Base-by-base conservation (phyloP, 2,888 invertebrate genomes). In the Campoplex capitator region DNA sequence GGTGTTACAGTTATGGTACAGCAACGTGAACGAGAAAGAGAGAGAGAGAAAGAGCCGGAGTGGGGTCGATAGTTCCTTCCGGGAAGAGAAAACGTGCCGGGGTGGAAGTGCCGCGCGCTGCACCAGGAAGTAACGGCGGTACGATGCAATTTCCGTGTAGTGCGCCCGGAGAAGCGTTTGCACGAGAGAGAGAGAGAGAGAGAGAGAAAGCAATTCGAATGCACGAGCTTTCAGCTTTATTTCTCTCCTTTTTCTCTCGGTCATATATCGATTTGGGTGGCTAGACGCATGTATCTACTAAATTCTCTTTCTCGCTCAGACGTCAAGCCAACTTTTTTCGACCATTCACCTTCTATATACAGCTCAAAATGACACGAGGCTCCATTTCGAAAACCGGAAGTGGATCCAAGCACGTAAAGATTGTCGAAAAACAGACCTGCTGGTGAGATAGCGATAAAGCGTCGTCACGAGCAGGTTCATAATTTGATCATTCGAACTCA, bases 61-160 rank as follows among this genome's bases (percentile, higher is more conserved):
- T 28, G 76, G 42, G 85, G 51, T 79, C 48, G 77, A 67, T 67
- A 81, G 75, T 80, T 80, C 74, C 73, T 81, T 80, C 76, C 74
- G 77, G 74, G 76, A 74, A 75, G 75, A 62, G 83, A 84, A 87
- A 84, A 87, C 82, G 84, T 76, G 84, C 82, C 78, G 54, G 68
- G 73, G 54, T 84, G 77, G 67, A 84, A 87, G 83, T 76, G 76
- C 70, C 70, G 67, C 75, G 70, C 74, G 74, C 78, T 84, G 84
- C 87, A 79, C 78, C 82, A 75, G 80, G 82, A 82, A 79, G 84
- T 79, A 79, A 82, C 82, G 74, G 78, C 74, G 78, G 84, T 82
- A 82, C 78, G 82, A 87, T 84, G 87, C 82, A 87, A 87, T 87
- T 87, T 87, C 87, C 87, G 84, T 82, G 82, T 82, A 76, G 76